Conservation (phyloP, 2,113 vertebrate genomes). For the Rhinoderma darwinii region DNA sequence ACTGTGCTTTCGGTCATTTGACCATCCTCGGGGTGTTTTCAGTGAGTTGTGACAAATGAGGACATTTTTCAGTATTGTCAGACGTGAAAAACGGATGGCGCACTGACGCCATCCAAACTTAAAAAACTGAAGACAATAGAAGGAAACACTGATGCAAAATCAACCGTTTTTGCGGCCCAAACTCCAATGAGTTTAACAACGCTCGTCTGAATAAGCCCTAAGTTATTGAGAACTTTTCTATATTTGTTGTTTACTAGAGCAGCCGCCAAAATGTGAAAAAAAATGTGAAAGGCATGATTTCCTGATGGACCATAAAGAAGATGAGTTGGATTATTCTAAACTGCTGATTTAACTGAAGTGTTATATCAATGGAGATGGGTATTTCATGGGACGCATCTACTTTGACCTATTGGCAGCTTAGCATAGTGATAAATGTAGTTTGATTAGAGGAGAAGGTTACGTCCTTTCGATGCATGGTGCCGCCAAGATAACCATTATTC, state of each 20-base stretch:
- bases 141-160: too few species aligned
- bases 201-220: too few species aligned
- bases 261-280: background rate
- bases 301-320: background rate
- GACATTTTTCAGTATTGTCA: too few species aligned
- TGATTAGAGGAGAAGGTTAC: constrained; percentile 19
- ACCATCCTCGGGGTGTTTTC: too few species aligned
- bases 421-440: background rate
- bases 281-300: background rate
- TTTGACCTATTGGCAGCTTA: background rate
- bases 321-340: background rate
- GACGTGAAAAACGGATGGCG: too few species aligned
- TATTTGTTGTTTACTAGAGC: background rate
- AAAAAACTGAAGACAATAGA: too few species aligned
- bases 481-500: constrained; percentile 17
- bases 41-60: too few species aligned
- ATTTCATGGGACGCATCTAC: background rate
- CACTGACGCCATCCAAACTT: too few species aligned
- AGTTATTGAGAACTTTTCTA: too few species aligned
- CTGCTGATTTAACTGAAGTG: background rate
- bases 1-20: too few species aligned
- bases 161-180: too few species aligned
- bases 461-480: background rate
- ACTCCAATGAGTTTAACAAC: too few species aligned
- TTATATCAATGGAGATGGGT: background rate